These are phyloP conservation scores for Meda fulgida DNA, from an alignment of 2,797 vertebrate species.

Conservation along the genomic window DNA sequence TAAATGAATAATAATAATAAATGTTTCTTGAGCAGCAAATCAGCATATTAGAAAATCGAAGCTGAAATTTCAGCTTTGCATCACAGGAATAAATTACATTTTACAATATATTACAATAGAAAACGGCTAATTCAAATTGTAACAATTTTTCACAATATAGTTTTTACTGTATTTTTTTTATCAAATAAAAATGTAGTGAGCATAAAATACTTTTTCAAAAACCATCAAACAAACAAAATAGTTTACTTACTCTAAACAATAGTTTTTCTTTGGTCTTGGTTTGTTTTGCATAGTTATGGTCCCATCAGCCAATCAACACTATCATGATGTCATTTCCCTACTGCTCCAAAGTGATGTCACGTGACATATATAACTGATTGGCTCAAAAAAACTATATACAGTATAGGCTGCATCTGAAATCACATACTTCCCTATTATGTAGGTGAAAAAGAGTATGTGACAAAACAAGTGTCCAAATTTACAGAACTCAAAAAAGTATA, in stretches of 20 bases:
- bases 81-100: too few relatives aligned
- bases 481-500: too few relatives aligned
- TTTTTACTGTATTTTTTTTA: neutral
- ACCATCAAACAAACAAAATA: too few relatives aligned
- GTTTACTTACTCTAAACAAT: neutral
- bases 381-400: neutral
- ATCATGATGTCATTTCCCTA: neutral
- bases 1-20: too few relatives aligned
- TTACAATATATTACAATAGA: too few relatives aligned
- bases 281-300: neutral
- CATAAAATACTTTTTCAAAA: neutral
- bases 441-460: too few relatives aligned
- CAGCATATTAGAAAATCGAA: too few relatives aligned
- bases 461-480: too few relatives aligned
- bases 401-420: neutral
- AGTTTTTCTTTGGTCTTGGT: neutral
- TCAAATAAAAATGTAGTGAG: neutral
- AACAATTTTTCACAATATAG: neutral
- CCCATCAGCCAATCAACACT: neutral
- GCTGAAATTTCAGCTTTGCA: too few relatives aligned
- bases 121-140: too few relatives aligned
- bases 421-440: too few relatives aligned
- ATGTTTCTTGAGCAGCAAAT: too few relatives aligned
- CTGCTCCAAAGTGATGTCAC: neutral
- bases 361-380: neutral